phyloP scores from a whole-genome alignment of 2,797 vertebrate genomes.

The Sebastes iracundus region DNA sequence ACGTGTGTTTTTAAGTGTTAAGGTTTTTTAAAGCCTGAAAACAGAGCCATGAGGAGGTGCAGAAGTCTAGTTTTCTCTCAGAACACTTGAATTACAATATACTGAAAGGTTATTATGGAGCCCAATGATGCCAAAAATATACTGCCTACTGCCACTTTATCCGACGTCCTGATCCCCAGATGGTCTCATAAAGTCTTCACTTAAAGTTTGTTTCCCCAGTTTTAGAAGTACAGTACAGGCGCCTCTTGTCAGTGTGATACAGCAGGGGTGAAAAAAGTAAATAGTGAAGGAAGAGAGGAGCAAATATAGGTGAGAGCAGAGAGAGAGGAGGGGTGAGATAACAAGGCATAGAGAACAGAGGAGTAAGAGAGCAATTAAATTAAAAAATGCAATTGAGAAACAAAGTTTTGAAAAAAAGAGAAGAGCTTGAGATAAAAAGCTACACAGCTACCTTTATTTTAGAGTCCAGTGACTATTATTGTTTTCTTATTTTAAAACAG shows the following conservation, averaged over 20 bases:
- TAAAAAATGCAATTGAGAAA: background rate
- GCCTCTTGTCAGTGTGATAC: background rate
- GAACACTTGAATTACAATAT: too few relatives aligned
- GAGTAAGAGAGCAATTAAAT: background rate
- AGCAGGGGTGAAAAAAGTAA: background rate
- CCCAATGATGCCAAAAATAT: too few relatives aligned
- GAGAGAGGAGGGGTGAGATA: background rate
- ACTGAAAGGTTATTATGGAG: too few relatives aligned
- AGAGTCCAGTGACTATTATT: background rate
- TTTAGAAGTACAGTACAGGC: background rate
- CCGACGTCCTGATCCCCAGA: background rate
- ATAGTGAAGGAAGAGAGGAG: background rate
- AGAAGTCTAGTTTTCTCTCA: too few relatives aligned
- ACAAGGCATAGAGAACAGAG: background rate
- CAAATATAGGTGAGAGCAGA: slow-evolving; percentile 7
- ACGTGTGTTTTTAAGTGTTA: too few relatives aligned
- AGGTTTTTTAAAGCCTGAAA: too few relatives aligned
- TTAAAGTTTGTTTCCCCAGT: background rate
- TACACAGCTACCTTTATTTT: background rate
- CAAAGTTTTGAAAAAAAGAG: background rate
- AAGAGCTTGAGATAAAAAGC: background rate
- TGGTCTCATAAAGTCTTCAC: background rate
- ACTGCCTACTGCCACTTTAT: background rate
- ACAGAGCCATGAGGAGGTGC: too few relatives aligned
- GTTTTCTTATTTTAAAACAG: background rate